These are phyloP conservation scores for Nyctereutes procyonoides DNA, from an alignment of 2,113 vertebrate genomes.

Conservation along the genomic window DNA sequence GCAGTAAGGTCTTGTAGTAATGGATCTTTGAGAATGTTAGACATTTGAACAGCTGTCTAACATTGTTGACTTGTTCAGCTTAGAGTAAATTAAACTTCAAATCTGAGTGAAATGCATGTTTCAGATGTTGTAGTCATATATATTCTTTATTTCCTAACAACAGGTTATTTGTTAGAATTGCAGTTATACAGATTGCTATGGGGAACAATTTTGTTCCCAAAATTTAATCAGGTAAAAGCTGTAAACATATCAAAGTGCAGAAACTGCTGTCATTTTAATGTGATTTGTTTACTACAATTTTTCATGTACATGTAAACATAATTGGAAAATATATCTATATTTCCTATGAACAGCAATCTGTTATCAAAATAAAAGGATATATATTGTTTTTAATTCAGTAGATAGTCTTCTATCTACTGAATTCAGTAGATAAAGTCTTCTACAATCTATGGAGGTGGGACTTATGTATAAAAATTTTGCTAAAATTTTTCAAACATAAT, in stretches of 20 bases:
- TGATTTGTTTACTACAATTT: constrained; percentile 56
- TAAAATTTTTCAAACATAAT: constrained; percentile 16
- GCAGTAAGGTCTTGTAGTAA: neutral
- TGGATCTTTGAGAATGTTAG: neutral
- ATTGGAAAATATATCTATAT: neutral
- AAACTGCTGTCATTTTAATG: constrained; percentile 21
- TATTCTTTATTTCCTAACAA: neutral
- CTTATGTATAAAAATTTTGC: neutral
- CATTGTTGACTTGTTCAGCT: neutral
- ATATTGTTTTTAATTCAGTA: neutral
- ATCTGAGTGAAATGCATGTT: constrained; percentile 17
- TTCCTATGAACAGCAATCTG: neutral
- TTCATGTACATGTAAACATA: constrained; percentile 39
- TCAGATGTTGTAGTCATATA: neutral
- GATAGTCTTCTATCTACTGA: too few relatives aligned
- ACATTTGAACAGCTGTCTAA: neutral
- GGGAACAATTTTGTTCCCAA: neutral
- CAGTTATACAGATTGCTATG: neutral
- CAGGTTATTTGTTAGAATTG: constrained; percentile 27
- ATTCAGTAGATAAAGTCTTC: neutral
- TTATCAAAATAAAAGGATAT: constrained; percentile 33
- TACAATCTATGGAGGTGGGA: neutral
- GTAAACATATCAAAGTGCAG: constrained; percentile 34
- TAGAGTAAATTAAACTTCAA: constrained; percentile 14
- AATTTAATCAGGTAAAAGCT: constrained; percentile 59